Evolutionary conservation across 2,888 invertebrate species (phyloP).

Genomic region (Mesochorus sp.): DNA sequence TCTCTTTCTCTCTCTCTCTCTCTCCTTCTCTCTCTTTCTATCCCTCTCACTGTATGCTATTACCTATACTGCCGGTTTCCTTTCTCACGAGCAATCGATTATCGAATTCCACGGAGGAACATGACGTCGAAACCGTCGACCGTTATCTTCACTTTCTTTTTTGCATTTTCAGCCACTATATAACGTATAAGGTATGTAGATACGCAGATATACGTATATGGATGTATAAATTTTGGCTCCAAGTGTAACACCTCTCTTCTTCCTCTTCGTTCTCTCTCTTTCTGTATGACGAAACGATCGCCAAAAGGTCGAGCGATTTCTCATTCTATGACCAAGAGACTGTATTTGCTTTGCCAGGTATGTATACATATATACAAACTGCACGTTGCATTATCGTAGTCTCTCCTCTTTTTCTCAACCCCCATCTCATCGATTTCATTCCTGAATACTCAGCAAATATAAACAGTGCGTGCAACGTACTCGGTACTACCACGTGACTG

Average conservation of each 20-base stretch:
- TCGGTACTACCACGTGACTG: too few relatives aligned
- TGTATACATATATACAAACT: neutral
- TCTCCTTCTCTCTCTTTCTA: conserved; percentile 25
- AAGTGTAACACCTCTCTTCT: neutral
- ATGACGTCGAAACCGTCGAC: conserved; percentile 55
- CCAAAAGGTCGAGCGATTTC: neutral
- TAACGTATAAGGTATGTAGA: conserved; percentile 2
- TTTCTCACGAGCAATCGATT: conserved; percentile 62
- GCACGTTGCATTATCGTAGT: neutral
- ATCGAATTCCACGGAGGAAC: conserved; percentile 63
- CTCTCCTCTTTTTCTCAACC: neutral
- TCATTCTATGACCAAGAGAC: conserved; percentile 3
- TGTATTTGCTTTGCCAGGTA: neutral
- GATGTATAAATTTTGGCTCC: too few relatives aligned
- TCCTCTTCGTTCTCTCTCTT: neutral
- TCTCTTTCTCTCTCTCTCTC: conserved; percentile 28
- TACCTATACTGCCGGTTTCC: conserved; percentile 49
- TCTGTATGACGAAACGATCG: neutral
- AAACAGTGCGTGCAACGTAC: too few relatives aligned
- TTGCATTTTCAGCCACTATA: conserved; percentile 4
- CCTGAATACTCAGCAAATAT: conserved; percentile 17
- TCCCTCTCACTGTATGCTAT: conserved; percentile 33
- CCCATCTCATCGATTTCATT: conserved; percentile 30
- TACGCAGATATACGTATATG: neutral
- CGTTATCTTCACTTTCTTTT: conserved; percentile 46